phyloP scores from a whole-genome alignment of 1,140 invertebrate genomes.

The Zophobas morio region DNA sequence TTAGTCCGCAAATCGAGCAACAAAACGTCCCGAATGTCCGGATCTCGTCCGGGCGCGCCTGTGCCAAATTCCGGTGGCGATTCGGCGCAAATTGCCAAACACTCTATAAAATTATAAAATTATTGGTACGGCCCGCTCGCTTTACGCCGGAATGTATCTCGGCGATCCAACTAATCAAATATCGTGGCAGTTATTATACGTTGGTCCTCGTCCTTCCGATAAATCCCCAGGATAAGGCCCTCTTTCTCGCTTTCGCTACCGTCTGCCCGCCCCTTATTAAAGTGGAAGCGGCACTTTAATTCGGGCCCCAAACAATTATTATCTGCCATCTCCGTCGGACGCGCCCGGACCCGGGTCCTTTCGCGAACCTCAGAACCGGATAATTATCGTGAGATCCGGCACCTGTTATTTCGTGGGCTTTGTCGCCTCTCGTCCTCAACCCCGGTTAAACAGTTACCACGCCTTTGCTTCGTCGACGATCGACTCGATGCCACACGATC shows the following conservation, averaged over 20 bases:
- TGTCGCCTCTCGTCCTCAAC: slow-evolving; percentile 31
- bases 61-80: no score
- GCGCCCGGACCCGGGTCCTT: not conserved
- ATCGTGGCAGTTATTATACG: slow-evolving; percentile 59
- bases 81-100: slow-evolving; percentile 4
- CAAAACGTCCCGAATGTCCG: no score
- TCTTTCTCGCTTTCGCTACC: slow-evolving; percentile 59
- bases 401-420: slow-evolving; percentile 46
- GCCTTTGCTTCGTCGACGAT: not conserved
- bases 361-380: slow-evolving; percentile 39
- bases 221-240: not conserved
- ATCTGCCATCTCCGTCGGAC: slow-evolving; percentile 28
- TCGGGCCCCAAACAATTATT: slow-evolving; percentile 65
- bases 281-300: slow-evolving; percentile 65
- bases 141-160: slow-evolving; percentile 53
- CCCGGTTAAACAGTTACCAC: slow-evolving; percentile 28
- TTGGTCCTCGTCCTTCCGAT: slow-evolving; percentile 53
- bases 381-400: slow-evolving; percentile 46
- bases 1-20: not conserved
- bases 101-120: slow-evolving; percentile 44
- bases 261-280: slow-evolving; percentile 67
- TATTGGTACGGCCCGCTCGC: slow-evolving; percentile 17
- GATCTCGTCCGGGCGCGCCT: no score
- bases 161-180: slow-evolving; percentile 64
- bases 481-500: slow-evolving; percentile 28